Evolutionary conservation across 2,113 vertebrate genomes (phyloP).

Genomic region (Nettapus auritus): DNA sequence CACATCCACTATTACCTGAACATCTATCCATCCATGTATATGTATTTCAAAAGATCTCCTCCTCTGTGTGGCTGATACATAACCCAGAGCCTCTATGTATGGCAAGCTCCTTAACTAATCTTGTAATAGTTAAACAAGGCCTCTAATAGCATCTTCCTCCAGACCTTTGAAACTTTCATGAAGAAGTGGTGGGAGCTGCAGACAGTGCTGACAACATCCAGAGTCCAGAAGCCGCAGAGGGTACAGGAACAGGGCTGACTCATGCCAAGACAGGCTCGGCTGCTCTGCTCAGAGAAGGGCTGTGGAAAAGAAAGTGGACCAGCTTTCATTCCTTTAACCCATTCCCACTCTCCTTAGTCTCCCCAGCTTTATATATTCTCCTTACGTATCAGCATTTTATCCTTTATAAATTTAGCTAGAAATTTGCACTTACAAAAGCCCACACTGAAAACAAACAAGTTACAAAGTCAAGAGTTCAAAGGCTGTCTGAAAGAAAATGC

Average conservation of each 20-base stretch:
- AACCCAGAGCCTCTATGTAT: neutral
- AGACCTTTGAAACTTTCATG: constrained; percentile 39
- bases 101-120: constrained; percentile 1
- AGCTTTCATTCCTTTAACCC: neutral
- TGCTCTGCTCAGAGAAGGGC: neutral
- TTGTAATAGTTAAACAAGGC: neutral
- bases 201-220: neutral
- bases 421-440: neutral
- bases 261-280: accelerated
- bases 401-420: neutral
- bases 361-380: neutral
- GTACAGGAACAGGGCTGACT: neutral
- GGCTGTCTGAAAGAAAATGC: constrained; percentile 1
- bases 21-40: neutral
- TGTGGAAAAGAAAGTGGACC: neutral
- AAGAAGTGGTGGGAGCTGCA: neutral
- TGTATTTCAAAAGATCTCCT: neutral
- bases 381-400: neutral
- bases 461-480: constrained; percentile 11
- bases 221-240: neutral
- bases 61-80: neutral
- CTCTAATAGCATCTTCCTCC: neutral
- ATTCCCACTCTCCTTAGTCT: neutral
- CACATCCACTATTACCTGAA: neutral
- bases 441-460: accelerated